Evolutionary conservation across 2,113 vertebrate species (phyloP).

Genomic region (Corvus cornix): DNA sequence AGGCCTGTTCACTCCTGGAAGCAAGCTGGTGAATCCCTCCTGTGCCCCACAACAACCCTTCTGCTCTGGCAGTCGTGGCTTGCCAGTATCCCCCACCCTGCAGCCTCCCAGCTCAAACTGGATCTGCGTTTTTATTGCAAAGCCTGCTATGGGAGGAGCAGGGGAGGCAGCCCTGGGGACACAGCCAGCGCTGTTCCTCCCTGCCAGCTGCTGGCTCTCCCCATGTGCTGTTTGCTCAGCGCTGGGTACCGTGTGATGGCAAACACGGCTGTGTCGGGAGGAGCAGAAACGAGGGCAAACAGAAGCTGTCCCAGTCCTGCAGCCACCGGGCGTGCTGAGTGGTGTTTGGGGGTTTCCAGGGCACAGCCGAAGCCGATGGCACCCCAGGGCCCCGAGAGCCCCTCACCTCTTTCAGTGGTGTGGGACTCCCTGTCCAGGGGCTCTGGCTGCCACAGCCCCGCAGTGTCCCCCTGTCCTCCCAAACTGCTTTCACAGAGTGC

Average conservation of each 20-base stretch:
- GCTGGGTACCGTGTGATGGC: neutral
- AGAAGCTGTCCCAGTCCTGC: neutral
- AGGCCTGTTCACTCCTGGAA: neutral
- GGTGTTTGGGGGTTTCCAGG: neutral
- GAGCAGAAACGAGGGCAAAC: neutral
- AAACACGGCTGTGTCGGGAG: neutral
- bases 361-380: rapidly evolving
- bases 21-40: neutral
- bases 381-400: neutral
- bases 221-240: slow-evolving; percentile 17
- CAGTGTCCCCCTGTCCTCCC: neutral
- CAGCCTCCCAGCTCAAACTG: neutral
- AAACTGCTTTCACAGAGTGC: neutral
- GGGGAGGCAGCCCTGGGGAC: neutral
- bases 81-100: neutral
- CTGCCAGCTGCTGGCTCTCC: neutral
- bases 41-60: neutral
- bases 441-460: neutral
- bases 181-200: neutral
- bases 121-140: neutral
- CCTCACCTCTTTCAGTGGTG: neutral
- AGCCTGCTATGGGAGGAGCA: neutral
- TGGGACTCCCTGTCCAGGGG: neutral
- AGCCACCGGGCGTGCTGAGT: rapidly evolving
- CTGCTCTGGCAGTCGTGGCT: neutral